phyloP scores from a whole-genome alignment of 2,797 vertebrate genomes.

The Hippoglossus hippoglossus region DNA sequence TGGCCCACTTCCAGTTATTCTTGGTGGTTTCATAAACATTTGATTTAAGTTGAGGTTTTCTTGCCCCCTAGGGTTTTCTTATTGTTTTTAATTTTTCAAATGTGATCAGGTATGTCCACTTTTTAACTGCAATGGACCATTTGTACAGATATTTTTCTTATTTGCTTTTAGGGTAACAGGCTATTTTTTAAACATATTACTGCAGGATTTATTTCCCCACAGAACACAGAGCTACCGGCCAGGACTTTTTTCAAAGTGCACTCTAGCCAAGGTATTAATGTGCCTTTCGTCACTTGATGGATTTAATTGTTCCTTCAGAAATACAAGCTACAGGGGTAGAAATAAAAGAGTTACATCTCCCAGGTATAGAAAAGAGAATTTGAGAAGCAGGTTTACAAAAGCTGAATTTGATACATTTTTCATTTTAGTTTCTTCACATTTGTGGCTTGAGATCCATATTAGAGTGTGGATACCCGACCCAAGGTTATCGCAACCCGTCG shows the following conservation, averaged over 20 bases:
- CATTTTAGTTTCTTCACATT: neutral
- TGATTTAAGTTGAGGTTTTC: neutral
- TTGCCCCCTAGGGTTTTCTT: neutral
- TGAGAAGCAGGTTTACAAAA: neutral
- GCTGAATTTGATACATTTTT: neutral
- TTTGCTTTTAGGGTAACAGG: neutral
- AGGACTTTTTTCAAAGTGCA: neutral
- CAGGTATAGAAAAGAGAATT: neutral
- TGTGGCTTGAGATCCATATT: neutral
- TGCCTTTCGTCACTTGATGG: neutral
- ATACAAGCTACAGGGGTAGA: too few relatives aligned
- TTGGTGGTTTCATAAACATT: conserved; percentile 28
- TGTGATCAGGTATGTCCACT: neutral
- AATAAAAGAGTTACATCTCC: too few relatives aligned
- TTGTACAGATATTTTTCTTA: neutral
- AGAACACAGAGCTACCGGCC: neutral
- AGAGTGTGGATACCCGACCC: too few relatives aligned
- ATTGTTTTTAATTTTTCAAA: neutral
- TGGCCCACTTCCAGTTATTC: conserved; percentile 48
- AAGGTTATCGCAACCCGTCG: too few relatives aligned
- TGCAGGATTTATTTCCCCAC: neutral
- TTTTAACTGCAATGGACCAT: neutral
- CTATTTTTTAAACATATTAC: neutral
- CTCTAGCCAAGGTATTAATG: neutral
- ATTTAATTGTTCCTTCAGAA: neutral